phyloP scores from a whole-genome alignment of 2,888 invertebrate species.

The Noctua janthina region DNA sequence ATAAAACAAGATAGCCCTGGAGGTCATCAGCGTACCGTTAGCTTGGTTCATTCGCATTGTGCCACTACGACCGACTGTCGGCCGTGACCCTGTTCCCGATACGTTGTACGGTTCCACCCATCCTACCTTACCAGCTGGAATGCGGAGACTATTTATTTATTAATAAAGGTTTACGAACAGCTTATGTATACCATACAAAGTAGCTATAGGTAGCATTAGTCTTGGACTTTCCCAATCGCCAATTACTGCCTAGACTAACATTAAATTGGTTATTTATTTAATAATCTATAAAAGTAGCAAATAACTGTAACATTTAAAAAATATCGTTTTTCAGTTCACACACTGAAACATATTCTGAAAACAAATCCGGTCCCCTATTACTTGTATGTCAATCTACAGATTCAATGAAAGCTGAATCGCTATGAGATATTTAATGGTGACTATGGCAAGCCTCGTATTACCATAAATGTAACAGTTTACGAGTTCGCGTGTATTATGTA shows the following conservation, averaged over 20 bases:
- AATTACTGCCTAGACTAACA: background rate
- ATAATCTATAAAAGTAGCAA: background rate
- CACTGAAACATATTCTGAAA: background rate
- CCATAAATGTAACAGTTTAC: conserved; percentile 1
- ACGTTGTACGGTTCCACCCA: conserved; percentile 79
- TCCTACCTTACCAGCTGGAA: conserved; percentile 79
- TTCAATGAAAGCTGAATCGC: conserved; percentile 6
- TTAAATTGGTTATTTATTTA: background rate
- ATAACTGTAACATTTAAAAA: background rate
- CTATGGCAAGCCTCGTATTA: conserved; percentile 2
- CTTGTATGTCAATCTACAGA: conserved; percentile 3
- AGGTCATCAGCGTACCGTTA: conserved; percentile 77
- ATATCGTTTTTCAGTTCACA: background rate
- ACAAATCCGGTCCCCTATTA: conserved; percentile 29
- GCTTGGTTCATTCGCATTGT: conserved; percentile 79
- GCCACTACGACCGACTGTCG: conserved; percentile 82
- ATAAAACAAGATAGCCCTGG: conserved; percentile 65
- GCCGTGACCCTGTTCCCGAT: conserved; percentile 88
- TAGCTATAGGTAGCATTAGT: background rate
- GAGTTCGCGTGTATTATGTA: background rate
- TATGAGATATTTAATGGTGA: conserved; percentile 1
- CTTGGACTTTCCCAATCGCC: background rate
- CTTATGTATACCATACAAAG: background rate
- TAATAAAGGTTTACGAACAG: conserved; percentile 4
- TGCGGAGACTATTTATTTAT: conserved; percentile 76